These are phyloP conservation scores for Silurus aristotelis DNA, from an alignment of 2,797 vertebrate genomes.

Conservation along the genomic window DNA sequence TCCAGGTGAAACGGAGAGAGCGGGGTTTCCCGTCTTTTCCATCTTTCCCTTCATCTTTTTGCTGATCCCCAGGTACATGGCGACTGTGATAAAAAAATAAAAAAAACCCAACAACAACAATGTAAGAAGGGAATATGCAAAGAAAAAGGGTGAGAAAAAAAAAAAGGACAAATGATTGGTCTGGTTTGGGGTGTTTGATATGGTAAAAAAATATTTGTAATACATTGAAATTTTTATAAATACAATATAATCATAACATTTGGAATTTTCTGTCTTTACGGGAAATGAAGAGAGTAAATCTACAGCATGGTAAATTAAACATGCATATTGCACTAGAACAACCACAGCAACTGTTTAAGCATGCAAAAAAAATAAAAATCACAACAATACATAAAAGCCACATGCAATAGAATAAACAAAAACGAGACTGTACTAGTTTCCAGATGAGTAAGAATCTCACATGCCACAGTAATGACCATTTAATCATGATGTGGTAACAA, in stretches of 20 bases:
- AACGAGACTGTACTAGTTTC: background rate
- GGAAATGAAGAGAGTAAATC: background rate
- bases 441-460: background rate
- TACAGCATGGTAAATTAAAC: background rate
- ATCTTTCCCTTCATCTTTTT: slow-evolving; percentile 85
- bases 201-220: background rate
- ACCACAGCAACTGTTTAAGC: too few species aligned
- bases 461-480: background rate
- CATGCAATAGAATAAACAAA: slow-evolving; percentile 2
- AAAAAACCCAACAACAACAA: background rate
- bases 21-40: slow-evolving; percentile 88
- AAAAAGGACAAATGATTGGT: background rate
- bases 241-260: background rate
- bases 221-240: background rate
- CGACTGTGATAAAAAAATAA: slow-evolving; percentile 62
- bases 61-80: slow-evolving; percentile 82
- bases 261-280: too few species aligned
- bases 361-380: background rate
- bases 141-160: background rate
- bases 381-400: background rate
- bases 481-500: background rate
- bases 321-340: too few species aligned
- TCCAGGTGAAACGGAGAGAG: slow-evolving; percentile 89
- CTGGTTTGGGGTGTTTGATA: too few species aligned
- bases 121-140: background rate